phyloP scores from a whole-genome alignment of 2,888 invertebrate genomes.

The Aplocera efformata region DNA sequence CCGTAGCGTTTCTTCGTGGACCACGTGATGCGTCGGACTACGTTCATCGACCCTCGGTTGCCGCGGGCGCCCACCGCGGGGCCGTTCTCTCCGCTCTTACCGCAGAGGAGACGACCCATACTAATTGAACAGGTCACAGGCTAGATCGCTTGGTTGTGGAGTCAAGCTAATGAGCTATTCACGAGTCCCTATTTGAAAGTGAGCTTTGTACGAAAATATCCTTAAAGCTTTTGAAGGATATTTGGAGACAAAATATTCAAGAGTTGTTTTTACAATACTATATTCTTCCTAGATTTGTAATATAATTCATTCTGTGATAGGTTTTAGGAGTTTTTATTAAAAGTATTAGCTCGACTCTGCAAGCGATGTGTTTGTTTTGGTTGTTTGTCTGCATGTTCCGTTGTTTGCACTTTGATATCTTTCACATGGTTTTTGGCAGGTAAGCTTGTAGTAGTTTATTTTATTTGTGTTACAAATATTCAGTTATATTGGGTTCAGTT shows the following conservation, averaged over 20 bases:
- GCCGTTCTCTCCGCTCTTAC: slow-evolving; percentile 67
- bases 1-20: slow-evolving; percentile 94
- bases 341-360: slow-evolving; percentile 12
- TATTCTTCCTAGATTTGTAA: too few relatives aligned
- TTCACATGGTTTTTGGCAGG: slow-evolving; percentile 10
- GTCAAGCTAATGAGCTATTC: slow-evolving; percentile 1
- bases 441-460: not conserved
- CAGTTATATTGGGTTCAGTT: too few relatives aligned
- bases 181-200: too few relatives aligned
- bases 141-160: slow-evolving; percentile 2
- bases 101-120: slow-evolving; percentile 65
- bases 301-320: too few relatives aligned
- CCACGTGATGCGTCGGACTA: slow-evolving; percentile 95
- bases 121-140: slow-evolving; percentile 46
- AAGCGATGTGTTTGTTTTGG: slow-evolving; percentile 19
- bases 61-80: slow-evolving; percentile 88
- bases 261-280: too few relatives aligned
- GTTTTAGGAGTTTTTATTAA: too few relatives aligned
- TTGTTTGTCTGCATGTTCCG: slow-evolving; percentile 20
- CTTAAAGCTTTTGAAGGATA: too few relatives aligned
- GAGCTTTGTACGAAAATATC: too few relatives aligned
- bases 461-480: too few relatives aligned
- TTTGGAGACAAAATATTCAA: too few relatives aligned
- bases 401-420: slow-evolving; percentile 20
- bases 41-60: slow-evolving; percentile 98